Conservation (phyloP, 1,140 invertebrate species). For the Papilio polyxenes region DNA sequence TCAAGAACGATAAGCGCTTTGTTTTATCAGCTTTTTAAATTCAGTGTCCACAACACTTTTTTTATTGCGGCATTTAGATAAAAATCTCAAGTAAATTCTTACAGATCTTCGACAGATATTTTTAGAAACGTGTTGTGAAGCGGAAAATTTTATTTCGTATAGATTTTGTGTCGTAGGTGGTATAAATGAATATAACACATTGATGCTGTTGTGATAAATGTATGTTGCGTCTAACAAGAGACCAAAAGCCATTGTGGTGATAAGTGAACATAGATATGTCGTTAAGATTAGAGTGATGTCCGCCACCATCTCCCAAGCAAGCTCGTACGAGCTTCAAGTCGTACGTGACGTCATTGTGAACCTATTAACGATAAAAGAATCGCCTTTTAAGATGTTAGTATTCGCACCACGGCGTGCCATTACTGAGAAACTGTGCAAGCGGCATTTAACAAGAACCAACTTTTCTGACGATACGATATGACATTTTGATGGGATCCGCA, state of each 20-base stretch:
- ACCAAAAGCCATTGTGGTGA: conserved; percentile 37
- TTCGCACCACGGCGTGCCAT: conserved; percentile 36
- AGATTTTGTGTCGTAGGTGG: conserved; percentile 1
- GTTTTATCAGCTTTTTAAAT: conserved; percentile 33
- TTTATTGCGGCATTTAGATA: conserved; percentile 11
- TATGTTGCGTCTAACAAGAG: conserved; percentile 31
- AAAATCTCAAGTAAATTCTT: conserved; percentile 19
- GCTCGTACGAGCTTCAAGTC: neutral
- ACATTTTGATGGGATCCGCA: conserved; percentile 31
- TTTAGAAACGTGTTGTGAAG: conserved; percentile 8
- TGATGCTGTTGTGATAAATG: conserved; percentile 30
- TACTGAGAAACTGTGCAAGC: conserved; percentile 26
- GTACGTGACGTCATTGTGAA: conserved; percentile 32
- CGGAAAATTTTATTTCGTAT: conserved; percentile 23
- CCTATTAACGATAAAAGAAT: conserved; percentile 38
- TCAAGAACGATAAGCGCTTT: conserved; percentile 27
- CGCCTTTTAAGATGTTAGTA: conserved; percentile 38
- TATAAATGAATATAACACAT: conserved; percentile 28
- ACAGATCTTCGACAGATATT: conserved; percentile 5
- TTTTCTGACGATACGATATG: conserved; percentile 31
- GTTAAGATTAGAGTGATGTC: conserved; percentile 30
- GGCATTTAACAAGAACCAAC: conserved; percentile 34
- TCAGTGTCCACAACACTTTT: conserved; percentile 11
- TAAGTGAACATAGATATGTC: conserved; percentile 32
- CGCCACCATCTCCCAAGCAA: conserved; percentile 33